phyloP scores from a whole-genome alignment of 2,113 vertebrate species.

The Pteronura brasiliensis region DNA sequence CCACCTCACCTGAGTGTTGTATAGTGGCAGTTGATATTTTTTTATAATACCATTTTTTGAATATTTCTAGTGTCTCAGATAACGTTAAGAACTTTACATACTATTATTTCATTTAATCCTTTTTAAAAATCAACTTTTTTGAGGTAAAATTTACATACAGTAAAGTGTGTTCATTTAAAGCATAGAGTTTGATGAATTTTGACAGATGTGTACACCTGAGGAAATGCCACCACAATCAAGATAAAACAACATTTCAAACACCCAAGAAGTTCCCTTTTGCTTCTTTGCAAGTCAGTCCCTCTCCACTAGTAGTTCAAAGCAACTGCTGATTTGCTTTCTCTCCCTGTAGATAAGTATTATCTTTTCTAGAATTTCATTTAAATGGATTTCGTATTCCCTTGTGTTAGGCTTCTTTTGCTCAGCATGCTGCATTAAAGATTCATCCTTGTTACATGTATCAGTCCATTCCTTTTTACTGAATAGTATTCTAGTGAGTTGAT shows the following conservation, averaged over 20 bases:
- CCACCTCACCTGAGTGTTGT: neutral
- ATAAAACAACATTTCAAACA: neutral
- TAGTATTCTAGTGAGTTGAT: neutral
- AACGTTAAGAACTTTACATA: neutral
- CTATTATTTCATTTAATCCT: neutral
- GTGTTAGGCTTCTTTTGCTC: neutral
- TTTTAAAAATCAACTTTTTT: slow-evolving; percentile 22
- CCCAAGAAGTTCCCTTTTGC: neutral
- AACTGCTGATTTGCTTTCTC: neutral
- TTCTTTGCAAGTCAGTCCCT: neutral
- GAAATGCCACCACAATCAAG: neutral
- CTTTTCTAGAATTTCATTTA: slow-evolving; percentile 28
- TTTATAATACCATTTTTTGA: neutral
- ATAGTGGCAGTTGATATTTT: neutral
- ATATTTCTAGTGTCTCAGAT: neutral
- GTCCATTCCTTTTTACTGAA: neutral
- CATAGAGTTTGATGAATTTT: slow-evolving; percentile 5
- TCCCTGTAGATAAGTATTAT: neutral
- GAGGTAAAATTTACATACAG: neutral
- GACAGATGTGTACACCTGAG: neutral
- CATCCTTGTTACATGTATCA: neutral
- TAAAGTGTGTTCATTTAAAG: neutral
- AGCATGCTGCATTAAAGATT: neutral
- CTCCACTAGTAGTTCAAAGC: neutral
- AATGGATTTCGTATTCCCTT: neutral